Percentiles rank a stretch among this genome's conserved stretches.
Conservation (phyloP, 2,113 vertebrate species). For the Dasyprocta punctata region DNA sequence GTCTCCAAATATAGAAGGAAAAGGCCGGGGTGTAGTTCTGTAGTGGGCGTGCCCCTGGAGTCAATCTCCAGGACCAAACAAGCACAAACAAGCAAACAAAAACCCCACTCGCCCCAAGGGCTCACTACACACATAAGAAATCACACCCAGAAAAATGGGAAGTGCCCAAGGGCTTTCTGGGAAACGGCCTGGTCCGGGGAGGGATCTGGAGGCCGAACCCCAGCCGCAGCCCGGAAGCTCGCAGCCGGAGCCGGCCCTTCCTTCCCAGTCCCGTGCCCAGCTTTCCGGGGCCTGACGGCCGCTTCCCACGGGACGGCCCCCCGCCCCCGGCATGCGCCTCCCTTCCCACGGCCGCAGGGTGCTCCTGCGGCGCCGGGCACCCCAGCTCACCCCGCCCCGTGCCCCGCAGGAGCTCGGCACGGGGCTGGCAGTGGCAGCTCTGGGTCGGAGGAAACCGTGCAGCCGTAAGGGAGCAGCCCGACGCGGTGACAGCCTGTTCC, state of each 20-base stretch:
- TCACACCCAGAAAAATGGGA: neutral
- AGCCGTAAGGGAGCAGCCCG: too few relatives aligned
- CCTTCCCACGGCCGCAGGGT: neutral
- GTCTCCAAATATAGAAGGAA: neutral
- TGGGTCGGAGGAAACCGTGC: too few relatives aligned
- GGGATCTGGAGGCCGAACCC: accelerated
- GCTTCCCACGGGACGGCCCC: neutral
- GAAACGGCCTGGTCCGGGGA: neutral
- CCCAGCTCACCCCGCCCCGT: neutral
- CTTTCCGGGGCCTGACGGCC: neutral
- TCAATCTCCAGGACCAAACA: neutral
- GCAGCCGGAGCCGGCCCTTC: neutral
- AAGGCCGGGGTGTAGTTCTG: neutral
- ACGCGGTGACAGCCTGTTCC: neutral
- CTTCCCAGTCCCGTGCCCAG: neutral
- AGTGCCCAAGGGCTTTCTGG: neutral
- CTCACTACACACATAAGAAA: neutral
- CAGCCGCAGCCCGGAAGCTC: too few relatives aligned
- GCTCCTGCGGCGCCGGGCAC: neutral
- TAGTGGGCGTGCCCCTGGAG: neutral
- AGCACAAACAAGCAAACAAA: neutral
- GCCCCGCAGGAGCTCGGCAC: neutral
- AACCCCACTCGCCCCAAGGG: neutral
- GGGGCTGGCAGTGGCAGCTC: neutral
- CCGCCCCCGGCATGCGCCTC: neutral